A percentile compares a stretch with the other conserved stretches of the same genome.
Evolutionary conservation across 2,113 vertebrate species (phyloP).

Genomic region (Clupea harengus): DNA sequence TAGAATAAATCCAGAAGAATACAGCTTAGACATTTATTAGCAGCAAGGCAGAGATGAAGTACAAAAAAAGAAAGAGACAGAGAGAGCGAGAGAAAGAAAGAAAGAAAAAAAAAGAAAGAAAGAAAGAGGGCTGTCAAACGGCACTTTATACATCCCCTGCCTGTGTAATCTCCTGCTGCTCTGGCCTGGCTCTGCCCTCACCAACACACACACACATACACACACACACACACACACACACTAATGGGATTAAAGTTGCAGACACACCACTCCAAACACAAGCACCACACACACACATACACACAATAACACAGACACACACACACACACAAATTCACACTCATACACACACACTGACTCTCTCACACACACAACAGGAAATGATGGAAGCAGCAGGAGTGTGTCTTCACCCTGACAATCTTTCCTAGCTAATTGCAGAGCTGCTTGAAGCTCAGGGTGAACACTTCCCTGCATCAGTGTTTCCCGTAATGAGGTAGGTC

Average conservation of each 20-base stretch:
- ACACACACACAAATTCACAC: not conserved
- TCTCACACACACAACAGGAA: not conserved
- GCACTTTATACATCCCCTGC: constrained; percentile 2
- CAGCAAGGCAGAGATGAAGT: constrained; percentile 41
- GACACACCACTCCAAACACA: constrained; percentile 5
- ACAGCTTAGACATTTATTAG: not conserved
- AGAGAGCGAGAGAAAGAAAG: not conserved
- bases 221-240: constrained; percentile 50
- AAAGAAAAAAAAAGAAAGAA: not conserved
- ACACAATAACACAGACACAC: not conserved
- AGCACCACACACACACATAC: not conserved
- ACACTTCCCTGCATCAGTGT: constrained; percentile 6
- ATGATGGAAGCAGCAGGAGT: not conserved
- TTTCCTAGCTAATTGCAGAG: not conserved
- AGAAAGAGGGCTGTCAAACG: constrained; percentile 41
- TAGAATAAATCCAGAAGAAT: not conserved
- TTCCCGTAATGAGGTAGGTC: constrained; percentile 1
- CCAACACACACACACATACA: too few species aligned
- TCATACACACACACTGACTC: not conserved
- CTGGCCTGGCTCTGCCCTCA: not conserved
- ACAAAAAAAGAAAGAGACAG: constrained; percentile 50
- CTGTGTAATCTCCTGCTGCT: constrained; percentile 6
- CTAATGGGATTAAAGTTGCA: constrained; percentile 52
- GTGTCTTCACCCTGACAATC: constrained; percentile 8
- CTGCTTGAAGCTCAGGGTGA: not conserved